A percentile compares a stretch with the other conserved stretches of the same genome.
Conservation (phyloP, 2,797 vertebrate species). For the Scleropages formosus region DNA sequence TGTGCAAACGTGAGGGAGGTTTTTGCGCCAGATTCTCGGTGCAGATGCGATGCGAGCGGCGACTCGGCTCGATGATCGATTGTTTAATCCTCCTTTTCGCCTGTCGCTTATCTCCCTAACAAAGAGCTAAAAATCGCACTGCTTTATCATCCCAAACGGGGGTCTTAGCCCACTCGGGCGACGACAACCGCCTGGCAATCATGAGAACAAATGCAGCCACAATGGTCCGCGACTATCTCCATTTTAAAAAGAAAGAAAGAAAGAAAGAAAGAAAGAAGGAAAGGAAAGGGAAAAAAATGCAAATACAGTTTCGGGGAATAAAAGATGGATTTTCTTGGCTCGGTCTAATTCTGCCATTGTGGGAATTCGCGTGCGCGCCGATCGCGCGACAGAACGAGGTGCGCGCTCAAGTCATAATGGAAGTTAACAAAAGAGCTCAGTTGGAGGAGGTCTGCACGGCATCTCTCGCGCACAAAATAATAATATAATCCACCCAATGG, state of each 20-base stretch:
- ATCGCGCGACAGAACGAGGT: slow-evolving; percentile 61
- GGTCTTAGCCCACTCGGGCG: slow-evolving; percentile 62
- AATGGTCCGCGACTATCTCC: slow-evolving; percentile 62
- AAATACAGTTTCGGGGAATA: slow-evolving; percentile 64
- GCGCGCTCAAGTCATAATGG: slow-evolving; percentile 24
- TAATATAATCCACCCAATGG: slow-evolving; percentile 74
- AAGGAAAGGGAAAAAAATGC: slow-evolving; percentile 61
- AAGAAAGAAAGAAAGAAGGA: too few relatives aligned
- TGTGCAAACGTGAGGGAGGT: slow-evolving; percentile 55
- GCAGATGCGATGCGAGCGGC: slow-evolving; percentile 47
- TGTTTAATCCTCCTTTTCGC: slow-evolving; percentile 40
- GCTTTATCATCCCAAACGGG: slow-evolving; percentile 77
- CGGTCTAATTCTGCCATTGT: slow-evolving; percentile 78
- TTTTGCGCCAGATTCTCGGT: slow-evolving; percentile 35
- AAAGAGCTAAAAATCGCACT: slow-evolving; percentile 61
- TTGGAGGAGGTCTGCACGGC: slow-evolving; percentile 42
- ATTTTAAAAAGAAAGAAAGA: slow-evolving; percentile 52
- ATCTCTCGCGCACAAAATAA: slow-evolving; percentile 60
- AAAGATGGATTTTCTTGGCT: slow-evolving; percentile 58
- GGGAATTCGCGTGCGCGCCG: slow-evolving; percentile 75
- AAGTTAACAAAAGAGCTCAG: slow-evolving; percentile 41
- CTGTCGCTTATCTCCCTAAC: slow-evolving; percentile 57
- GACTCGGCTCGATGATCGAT: slow-evolving; percentile 53
- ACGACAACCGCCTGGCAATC: slow-evolving; percentile 69
- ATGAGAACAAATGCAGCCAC: slow-evolving; percentile 75